Evolutionary conservation across 2,113 vertebrate species (phyloP), one percentile per base, ranked within the genome.

Genomic region (Fulica atra): DNA sequence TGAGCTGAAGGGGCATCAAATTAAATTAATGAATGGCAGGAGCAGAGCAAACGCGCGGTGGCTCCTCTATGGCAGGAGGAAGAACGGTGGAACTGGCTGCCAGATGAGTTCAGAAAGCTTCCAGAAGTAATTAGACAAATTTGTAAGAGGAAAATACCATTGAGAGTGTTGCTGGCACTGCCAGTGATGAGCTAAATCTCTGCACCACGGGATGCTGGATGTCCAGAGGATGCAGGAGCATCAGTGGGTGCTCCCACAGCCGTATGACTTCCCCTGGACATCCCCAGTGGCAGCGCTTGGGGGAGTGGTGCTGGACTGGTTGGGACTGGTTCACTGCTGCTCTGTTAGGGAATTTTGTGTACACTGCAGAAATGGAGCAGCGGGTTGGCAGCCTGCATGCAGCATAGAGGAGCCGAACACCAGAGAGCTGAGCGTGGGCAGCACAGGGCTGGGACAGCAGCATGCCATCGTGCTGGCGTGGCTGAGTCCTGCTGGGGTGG

Each of bases 71-170:
- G 68, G 72, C 68, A 92, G 60, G 77, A 88, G 80, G 82, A 93
- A 93, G 86, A 74, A 90, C 0, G 0, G 63, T 56, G n/a, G 63
- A 86, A 81, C 72, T 40, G 46, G 26, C 82, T 92, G 95, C 83
- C 86, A 96, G 84, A 84, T 85, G 84, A 95, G 73, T 96, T 84
- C 36, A 93, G 73, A 92, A 91, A 92, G 77, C 81, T 92, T 95
- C 87, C 87, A 96, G 53, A 91, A 95, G 65, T 95, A 92, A 95
- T 95, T 77, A 92, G 71, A 36, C 54, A 81, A 88, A 77, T 96
- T 76, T 81, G 23, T 81, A 85, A 85, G 89, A 51, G 84, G 65
- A 85, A 71, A 87, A 91, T 72, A 56, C 61, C 31, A 5, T 71
- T 63, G 57, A 81, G 65, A 79, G 13, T 46, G 48, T 74, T 71